These are phyloP conservation scores for Oryctes rhinoceros DNA, from an alignment of 1,140 invertebrate species.

Conservation along the genomic window DNA sequence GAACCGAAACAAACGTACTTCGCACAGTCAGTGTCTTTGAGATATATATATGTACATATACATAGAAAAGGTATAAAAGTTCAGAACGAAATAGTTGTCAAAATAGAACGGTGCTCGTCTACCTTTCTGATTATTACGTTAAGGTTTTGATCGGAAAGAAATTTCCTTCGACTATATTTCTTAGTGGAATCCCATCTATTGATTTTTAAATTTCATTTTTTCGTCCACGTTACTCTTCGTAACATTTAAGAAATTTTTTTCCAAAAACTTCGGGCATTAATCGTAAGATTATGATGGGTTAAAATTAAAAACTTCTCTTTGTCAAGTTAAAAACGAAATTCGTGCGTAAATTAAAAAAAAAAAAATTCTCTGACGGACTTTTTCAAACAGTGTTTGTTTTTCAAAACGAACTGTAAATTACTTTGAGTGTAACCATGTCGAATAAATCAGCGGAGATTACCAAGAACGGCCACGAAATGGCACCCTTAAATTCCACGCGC, in stretches of 20 bases:
- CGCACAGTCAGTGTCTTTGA: background rate
- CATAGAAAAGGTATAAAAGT: background rate
- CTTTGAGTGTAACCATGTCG: conserved; percentile 48
- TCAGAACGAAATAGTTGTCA: background rate
- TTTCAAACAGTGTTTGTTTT: background rate
- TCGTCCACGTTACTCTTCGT: background rate
- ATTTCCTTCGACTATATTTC: background rate
- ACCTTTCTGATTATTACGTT: background rate
- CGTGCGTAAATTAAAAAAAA: background rate
- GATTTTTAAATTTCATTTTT: conserved; percentile 14
- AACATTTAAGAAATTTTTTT: background rate
- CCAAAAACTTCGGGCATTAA: background rate
- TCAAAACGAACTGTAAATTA: background rate
- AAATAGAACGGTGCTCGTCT: background rate
- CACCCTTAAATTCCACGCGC: conserved; percentile 72
- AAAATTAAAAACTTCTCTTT: background rate
- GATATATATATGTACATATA: background rate
- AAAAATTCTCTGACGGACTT: no score
- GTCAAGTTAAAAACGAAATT: background rate
- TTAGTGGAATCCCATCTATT: background rate
- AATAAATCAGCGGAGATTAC: conserved; percentile 64
- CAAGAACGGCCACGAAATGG: conserved; percentile 78
- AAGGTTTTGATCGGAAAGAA: no score
- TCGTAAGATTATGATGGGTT: background rate
- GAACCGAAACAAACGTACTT: conserved; percentile 32